Conservation (phyloP, 2,888 invertebrate species). For the Drosophila robusta region DNA sequence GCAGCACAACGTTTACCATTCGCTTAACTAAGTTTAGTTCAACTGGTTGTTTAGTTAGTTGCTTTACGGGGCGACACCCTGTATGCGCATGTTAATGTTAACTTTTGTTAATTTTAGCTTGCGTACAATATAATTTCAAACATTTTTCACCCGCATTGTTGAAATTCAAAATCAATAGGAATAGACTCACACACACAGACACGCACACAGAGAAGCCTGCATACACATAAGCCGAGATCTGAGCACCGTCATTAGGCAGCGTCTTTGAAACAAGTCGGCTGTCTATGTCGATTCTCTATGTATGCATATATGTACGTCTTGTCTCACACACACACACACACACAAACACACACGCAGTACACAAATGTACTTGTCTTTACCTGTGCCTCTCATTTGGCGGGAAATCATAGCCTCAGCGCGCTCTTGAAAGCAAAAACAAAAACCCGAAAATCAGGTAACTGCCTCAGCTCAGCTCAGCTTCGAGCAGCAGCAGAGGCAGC, state of each 20-base stretch:
- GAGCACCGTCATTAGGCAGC: conserved; percentile 64
- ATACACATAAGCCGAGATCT: conserved; percentile 18
- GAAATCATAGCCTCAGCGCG: conserved; percentile 65
- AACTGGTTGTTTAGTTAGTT: background rate
- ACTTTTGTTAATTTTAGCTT: conserved; percentile 61
- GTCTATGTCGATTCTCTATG: conserved; percentile 32
- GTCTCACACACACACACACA: conserved; percentile 41
- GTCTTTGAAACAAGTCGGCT: conserved; percentile 51
- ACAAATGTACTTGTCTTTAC: conserved; percentile 66
- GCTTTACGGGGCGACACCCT: conserved; percentile 38
- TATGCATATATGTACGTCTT: conserved; percentile 55
- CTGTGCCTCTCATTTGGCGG: conserved; percentile 78
- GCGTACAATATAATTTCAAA: conserved; percentile 74
- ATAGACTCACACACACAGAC: conserved; percentile 26
- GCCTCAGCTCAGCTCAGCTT: conserved; percentile 37
- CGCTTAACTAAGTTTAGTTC: background rate
- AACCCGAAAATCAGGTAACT: conserved; percentile 83
- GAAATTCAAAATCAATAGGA: conserved; percentile 68
- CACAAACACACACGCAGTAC: conserved; percentile 18
- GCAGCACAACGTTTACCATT: background rate
- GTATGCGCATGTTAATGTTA: conserved; percentile 42
- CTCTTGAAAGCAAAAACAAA: conserved; percentile 66
- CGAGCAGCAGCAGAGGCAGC: conserved; percentile 11
- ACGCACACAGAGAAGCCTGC: conserved; percentile 2
- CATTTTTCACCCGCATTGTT: conserved; percentile 80